Conservation (phyloP, 2,797 vertebrate genomes). For the Oreonectes daqikongensis region DNA sequence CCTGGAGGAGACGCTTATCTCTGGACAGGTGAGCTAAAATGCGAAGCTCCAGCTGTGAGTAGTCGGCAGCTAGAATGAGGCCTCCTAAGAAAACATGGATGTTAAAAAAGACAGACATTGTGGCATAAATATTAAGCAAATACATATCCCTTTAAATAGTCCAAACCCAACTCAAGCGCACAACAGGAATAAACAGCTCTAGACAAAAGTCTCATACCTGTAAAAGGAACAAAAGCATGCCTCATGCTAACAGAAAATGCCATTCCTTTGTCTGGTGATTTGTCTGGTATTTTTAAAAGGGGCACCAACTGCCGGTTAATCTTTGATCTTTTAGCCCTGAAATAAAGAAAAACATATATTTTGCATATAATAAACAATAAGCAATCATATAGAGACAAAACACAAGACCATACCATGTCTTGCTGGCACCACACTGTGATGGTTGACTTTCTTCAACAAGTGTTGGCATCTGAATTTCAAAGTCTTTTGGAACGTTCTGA, state of each 20-base stretch:
- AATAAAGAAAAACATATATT: slow-evolving; percentile 11
- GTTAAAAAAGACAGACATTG: neutral
- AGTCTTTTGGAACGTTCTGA: slow-evolving; percentile 96
- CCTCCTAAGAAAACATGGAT: slow-evolving; percentile 76
- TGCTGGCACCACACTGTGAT: slow-evolving; percentile 68
- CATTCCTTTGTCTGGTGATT: slow-evolving; percentile 69
- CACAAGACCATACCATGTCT: slow-evolving; percentile 60
- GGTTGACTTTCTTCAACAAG: slow-evolving; percentile 86
- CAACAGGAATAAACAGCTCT: neutral
- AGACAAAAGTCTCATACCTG: slow-evolving; percentile 76
- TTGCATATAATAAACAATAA: neutral
- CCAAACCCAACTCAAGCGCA: neutral
- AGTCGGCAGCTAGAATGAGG: slow-evolving; percentile 93
- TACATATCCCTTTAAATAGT: neutral
- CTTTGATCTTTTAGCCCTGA: slow-evolving; percentile 61
- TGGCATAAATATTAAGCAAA: neutral
- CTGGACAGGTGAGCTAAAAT: slow-evolving; percentile 92
- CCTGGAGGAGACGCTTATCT: slow-evolving; percentile 85
- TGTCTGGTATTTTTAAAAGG: slow-evolving; percentile 56
- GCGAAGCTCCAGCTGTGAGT: slow-evolving; percentile 93
- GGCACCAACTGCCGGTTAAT: slow-evolving; percentile 34
- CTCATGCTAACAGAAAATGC: slow-evolving; percentile 93
- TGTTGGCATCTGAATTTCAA: slow-evolving; percentile 90
- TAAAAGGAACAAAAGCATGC: slow-evolving; percentile 92
- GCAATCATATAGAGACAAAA: neutral